Evolutionary conservation across 2,113 vertebrate species (phyloP), one percentile per base, ranked within the genome.

Genomic region (Ondatra zibethicus): DNA sequence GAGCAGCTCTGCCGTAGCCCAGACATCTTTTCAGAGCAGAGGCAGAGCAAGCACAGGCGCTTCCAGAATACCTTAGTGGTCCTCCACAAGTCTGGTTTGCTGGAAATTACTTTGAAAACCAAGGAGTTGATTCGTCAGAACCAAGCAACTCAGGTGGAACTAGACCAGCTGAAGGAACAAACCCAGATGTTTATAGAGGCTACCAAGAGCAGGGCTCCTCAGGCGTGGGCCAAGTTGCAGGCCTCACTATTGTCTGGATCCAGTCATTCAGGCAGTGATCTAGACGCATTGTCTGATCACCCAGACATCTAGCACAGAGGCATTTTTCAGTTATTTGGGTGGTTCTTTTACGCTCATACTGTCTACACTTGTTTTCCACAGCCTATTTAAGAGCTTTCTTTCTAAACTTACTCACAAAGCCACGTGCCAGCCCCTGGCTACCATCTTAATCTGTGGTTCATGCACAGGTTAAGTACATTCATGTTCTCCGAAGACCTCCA

Each of bases 71-170:
- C 99, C 0, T 99, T 99, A 3, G 99, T 99, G 3, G 99, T 99
- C 88, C 98, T 99, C 0, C 99, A 98, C 94, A 98, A 98, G 68
- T 99, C 99, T 0, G 99, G 99, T 0, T 95, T 99, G 98, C 99
- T 99, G 97, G 99, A 99, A 75, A 99, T 99, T 97, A 99, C 99
- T 42, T 97, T 99, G 98, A 99, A 99, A 97, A 99, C 99, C n/a
- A 99, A 99, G 98, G 99, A 99, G 97, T 97, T 99, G 92, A 99
- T 99, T 92, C 99, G 99, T 89, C 99, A 99, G 96, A 99, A 99
- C 97, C 99, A 99, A 77, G 98, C 98, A 92, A 99, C 99, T 2
- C 99, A 99, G 97, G 95, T 98, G 0, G 99, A 99, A 97, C 98
- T 99, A 93, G 99, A 99, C 97, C 98, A 98, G 76, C 99, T 99